Percentiles rank a stretch among this genome's conserved stretches.
Conservation (phyloP, 2,888 invertebrate species). For the Linyphia triangularis region DNA sequence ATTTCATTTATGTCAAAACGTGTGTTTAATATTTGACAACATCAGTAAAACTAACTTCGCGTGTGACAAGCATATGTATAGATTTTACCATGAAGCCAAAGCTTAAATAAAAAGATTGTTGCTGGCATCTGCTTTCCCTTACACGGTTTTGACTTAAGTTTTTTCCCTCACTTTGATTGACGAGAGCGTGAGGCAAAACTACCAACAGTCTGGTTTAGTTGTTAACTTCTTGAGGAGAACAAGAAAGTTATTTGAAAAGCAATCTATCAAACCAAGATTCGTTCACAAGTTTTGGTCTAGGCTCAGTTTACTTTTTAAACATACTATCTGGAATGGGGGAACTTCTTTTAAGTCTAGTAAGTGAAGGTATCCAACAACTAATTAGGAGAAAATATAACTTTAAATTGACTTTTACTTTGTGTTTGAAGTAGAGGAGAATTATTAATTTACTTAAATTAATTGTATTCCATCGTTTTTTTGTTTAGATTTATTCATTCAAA, state of each 20-base stretch:
- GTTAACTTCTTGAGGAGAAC: background rate
- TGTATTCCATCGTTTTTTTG: no score
- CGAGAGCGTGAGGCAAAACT: background rate
- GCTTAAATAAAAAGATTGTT: background rate
- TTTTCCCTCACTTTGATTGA: background rate
- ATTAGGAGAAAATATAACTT: no score
- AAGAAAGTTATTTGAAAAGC: background rate
- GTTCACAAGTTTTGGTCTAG: background rate
- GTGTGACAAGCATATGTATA: background rate
- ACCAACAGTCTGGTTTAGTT: background rate
- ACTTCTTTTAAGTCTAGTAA: background rate
- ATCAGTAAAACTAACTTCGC: no score
- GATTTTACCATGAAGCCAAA: background rate
- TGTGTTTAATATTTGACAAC: no score
- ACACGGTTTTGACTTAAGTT: background rate
- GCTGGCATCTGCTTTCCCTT: background rate
- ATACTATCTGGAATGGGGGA: background rate
- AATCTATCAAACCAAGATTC: background rate
- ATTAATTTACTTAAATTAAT: no score
- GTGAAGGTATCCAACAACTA: no score
- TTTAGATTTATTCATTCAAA: no score
- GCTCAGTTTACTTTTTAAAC: background rate
- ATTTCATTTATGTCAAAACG: no score
- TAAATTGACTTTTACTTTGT: no score
- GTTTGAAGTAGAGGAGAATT: no score